Conservation (phyloP, 2,113 vertebrate species). For the Erythrolamprus reginae region DNA sequence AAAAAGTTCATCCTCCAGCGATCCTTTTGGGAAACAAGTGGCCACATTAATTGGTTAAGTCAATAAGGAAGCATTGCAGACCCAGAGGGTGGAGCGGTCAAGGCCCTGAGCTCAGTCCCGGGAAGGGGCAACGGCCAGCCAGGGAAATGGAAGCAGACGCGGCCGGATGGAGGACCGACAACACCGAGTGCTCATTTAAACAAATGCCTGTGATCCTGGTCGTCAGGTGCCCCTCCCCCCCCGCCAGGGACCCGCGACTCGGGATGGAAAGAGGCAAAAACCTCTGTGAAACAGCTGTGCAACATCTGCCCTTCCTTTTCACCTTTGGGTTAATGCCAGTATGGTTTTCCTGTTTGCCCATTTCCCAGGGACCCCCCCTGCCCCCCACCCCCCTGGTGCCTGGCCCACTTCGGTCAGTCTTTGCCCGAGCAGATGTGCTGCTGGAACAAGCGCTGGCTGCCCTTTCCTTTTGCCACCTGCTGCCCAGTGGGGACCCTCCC, state of each 20-base stretch:
- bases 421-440: background rate
- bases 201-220: background rate
- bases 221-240: background rate
- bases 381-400: background rate
- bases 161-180: too few species aligned
- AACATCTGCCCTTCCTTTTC: background rate
- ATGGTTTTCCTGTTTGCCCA: background rate
- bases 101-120: too few species aligned
- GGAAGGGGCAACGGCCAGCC: too few species aligned
- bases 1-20: background rate
- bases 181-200: too few species aligned
- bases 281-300: background rate
- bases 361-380: background rate
- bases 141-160: too few species aligned
- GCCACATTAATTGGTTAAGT: background rate
- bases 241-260: background rate
- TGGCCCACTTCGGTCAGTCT: background rate
- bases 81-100: background rate
- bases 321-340: background rate
- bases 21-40: background rate
- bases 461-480: background rate
- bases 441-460: background rate
- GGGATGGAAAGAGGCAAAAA: background rate
- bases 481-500: background rate
- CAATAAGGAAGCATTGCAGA: background rate